Evolutionary conservation across 2,113 vertebrate species (phyloP), one percentile per base, ranked within the genome.

Genomic region (Stegastes partitus): DNA sequence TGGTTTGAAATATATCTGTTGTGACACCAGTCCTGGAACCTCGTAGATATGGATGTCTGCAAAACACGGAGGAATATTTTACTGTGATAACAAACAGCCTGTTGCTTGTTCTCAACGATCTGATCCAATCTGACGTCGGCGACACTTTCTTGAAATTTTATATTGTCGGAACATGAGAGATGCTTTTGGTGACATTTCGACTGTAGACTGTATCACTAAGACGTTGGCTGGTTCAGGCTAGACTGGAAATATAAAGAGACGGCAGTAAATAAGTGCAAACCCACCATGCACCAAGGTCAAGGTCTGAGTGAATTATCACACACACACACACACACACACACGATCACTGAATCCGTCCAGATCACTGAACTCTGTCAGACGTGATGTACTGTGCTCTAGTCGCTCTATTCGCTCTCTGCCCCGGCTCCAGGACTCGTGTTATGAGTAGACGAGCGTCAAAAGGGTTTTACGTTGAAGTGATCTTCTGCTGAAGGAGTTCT

Each of bases 311-410:
- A 16, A 39, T 42, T 14, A 42, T 2, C 56, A 67, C 42, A 53
- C 55, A 23, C 45, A 68, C 26, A 23, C 65, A 58, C 42, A 50
- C 58, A 69, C 44, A 34, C 3, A 22, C 47, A 34, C 28, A 7
- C n/a, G 7, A 1, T 56, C 66, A 49, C 8, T 4, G 58, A 74
- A 81, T 81, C 81, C 73, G 56, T 71, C n/a, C 37, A 45, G 62
- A 54, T 51, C 62, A 68, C 42, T 84, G 82, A 84, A 79, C 78
- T 71, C 47, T 51, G 21, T 76, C 26, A 75, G 67, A 67, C 61
- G 61, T 54, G 37, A 70, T 74, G 74, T 56, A 21, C 84, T 86
- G 49, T 11, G 34, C n/a, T n/a, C n/a, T n/a, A n/a, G n/a, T n/a
- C n/a, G n/a, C n/a, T n/a, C n/a, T n/a, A n/a, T n/a, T n/a, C n/a